Base-by-base conservation (phyloP, 1,140 invertebrate genomes). In the Zaprionus capensis region DNA sequence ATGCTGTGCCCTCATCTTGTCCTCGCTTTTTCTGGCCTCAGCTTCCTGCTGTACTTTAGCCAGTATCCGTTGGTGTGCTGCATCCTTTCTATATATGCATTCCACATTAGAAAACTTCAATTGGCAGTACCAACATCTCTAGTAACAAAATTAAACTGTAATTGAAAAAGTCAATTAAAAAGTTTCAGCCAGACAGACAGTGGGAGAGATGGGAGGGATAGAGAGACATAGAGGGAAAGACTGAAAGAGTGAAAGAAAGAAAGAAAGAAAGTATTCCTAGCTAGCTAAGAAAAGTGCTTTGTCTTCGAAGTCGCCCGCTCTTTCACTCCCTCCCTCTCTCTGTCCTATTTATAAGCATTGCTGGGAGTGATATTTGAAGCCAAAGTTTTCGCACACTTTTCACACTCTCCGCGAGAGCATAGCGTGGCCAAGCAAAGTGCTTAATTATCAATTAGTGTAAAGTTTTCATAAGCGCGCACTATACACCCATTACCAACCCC, bases 81-180 rank as follows among this genome's bases (percentile, higher is more conserved):
- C 58, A 38, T 56, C 6, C 65, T 44, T 41, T 63, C 38, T 46
- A 55, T 51, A 66, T 66, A 31, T 66, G 64, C 64, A 66, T 15
- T 71, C 49, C 75, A 57, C 49, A 56, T 53, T 63, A 22, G 44
- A 62, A 87, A 87, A 87, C 84, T 87, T 87, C 84, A 87, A 87
- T 81, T 87, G 84, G 78, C 84, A 88, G 81, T 66, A 78, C 80
- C 66, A 81, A 76, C 84, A 83, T 81, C 77, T 88, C 78, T 87
- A 84, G 87, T 78, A 87, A 87, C 84, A 87, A 87, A 88, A 87
- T 87, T 87, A 88, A 88, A 90, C 75, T 81, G 85, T 90, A 90
- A 90, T 90, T 90, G 85, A 90, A 90, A 90, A 90, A 90, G 86
- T 90, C 85, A 90, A 90, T 90, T 90, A 90, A 90, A 90, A 90